Conservation (phyloP, 2,797 vertebrate genomes). For the Cuculus canorus region DNA sequence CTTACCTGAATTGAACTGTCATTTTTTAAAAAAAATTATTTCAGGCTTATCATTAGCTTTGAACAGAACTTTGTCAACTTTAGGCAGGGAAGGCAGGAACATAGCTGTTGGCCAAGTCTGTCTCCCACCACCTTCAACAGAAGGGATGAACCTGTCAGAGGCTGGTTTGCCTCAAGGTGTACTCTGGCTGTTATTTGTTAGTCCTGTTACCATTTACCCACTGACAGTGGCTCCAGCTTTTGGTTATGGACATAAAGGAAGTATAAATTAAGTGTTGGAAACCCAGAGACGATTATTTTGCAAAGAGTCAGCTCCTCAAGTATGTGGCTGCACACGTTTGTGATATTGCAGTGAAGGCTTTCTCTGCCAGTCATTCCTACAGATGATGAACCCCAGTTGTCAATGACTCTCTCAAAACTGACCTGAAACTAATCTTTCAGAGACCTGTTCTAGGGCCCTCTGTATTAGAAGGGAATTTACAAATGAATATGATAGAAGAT, state of each 20-base stretch:
- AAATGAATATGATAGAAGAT: neutral
- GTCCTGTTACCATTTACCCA: neutral
- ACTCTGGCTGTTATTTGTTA: slow-evolving; percentile 37
- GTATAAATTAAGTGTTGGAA: neutral
- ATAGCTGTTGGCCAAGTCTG: neutral
- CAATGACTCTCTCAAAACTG: neutral
- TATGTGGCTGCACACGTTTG: neutral
- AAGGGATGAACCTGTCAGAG: neutral
- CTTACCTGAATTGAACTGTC: slow-evolving; percentile 60
- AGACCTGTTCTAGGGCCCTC: neutral
- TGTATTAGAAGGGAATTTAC: slow-evolving; percentile 10
- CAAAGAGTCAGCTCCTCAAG: neutral
- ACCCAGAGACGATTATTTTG: neutral
- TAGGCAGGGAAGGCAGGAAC: slow-evolving; percentile 7
- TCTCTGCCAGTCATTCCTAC: neutral
- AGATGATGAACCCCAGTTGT: neutral
- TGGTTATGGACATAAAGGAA: neutral
- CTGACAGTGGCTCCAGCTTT: neutral
- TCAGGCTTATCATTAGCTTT: slow-evolving; percentile 53
- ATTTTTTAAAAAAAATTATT: neutral
- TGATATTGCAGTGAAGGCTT: neutral
- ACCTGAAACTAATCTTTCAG: slow-evolving; percentile 25
- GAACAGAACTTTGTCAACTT: slow-evolving; percentile 24
- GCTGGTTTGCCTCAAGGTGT: slow-evolving; percentile 40
- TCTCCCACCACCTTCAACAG: neutral